Conservation (phyloP, 2,113 vertebrate genomes). For the Hippocampus mohnikei region DNA sequence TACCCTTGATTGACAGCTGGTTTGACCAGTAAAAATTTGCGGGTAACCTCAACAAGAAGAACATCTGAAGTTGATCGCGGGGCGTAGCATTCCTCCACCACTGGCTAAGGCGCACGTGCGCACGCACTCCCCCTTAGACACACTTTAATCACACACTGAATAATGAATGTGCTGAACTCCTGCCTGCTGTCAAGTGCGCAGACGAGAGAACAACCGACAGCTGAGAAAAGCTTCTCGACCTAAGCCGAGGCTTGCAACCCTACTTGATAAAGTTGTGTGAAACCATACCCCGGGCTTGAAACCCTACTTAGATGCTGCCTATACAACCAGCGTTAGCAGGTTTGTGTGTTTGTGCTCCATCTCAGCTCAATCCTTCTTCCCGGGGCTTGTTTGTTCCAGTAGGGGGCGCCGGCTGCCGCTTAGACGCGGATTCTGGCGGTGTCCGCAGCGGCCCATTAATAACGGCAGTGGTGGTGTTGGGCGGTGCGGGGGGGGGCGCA, state of each 20-base stretch:
- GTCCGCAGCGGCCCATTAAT: slow-evolving; percentile 65
- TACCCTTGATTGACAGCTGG: neutral
- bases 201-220: slow-evolving; percentile 56
- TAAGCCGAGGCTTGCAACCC: neutral
- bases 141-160: slow-evolving; percentile 67
- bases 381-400: neutral
- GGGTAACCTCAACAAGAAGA: neutral
- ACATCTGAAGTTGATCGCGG: slow-evolving; percentile 20
- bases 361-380: neutral
- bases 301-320: neutral
- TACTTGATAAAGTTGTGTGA: too few species aligned
- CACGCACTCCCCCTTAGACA: slow-evolving; percentile 8
- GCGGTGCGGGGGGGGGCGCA: neutral
- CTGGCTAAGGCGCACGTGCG: slow-evolving; percentile 15
- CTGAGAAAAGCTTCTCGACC: slow-evolving; percentile 29
- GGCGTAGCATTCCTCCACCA: slow-evolving; percentile 27
- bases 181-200: slow-evolving; percentile 57
- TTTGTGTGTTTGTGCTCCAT: neutral
- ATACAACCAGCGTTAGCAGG: neutral
- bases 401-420: slow-evolving; percentile 1
- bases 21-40: neutral
- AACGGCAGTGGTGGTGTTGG: slow-evolving; percentile 46
- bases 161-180: slow-evolving; percentile 62
- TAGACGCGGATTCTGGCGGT: neutral
- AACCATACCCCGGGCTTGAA: neutral